Base-by-base conservation (phyloP, 2,888 invertebrate genomes). In the Nomada ferruginata region DNA sequence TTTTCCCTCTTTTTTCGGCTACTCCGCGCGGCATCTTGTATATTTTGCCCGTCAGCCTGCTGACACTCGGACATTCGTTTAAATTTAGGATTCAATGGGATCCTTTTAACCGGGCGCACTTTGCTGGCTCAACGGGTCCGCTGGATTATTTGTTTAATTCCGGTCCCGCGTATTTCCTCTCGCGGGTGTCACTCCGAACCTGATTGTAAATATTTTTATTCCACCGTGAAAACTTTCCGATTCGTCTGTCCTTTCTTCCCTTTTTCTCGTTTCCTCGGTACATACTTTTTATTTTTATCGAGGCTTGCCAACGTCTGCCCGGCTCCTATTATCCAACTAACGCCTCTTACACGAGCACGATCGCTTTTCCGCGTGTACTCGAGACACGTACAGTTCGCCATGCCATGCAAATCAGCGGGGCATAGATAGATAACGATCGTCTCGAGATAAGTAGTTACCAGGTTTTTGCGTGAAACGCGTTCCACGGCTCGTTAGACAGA, bases 11-110 rank as follows among this genome's bases (percentile, higher is more conserved):
- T 84, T 82, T 74, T 77, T 72, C 76, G 76, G 69, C 84, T 79
- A 85, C 84, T 85, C 84, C 78, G 44, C 55, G 65, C 53, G 89
- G 92, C 90, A 92, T 92, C 91, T 91, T 92, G 92, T 92, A 92
- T 92, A 92, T 92, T 92, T 92, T 92, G 91, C 92, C 92, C 92
- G 92, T 92, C 92, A 91, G 87, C 61, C 86, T 86, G 87, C 90
- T 89, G 91, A 91, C 92, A 92, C 92, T 91, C 89, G 92, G 92
- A 92, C 92, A 91, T 91, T 91, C 92, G 91, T 91, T 93, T 93
- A 93, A 93, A 93, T 93, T 93, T 93, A 93, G 93, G 93, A 93
- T 93, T 93, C 93, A 93, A 93, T 93, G 93, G 93, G 93, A 92
- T 93, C 93, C 93, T 93, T 93, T 93, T 93, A 93, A 91, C 90